phyloP scores from a whole-genome alignment of 2,113 vertebrate genomes.

The Dasyprocta punctata region DNA sequence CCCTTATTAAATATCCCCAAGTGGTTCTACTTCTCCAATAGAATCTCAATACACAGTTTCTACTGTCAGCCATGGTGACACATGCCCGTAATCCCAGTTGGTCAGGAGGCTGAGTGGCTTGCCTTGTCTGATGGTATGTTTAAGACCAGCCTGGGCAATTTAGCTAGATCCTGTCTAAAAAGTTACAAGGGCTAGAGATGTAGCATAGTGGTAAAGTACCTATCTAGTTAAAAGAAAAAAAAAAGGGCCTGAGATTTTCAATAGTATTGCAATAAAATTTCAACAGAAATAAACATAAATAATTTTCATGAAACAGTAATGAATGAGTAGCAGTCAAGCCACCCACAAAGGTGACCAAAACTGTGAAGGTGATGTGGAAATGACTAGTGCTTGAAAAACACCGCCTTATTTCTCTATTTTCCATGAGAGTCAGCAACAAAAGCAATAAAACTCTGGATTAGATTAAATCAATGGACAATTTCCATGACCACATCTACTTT shows the following conservation, averaged over 20 bases:
- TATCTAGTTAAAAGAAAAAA: neutral
- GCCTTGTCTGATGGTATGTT: neutral
- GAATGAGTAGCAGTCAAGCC: neutral
- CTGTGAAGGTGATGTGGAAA: neutral
- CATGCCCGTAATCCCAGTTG: neutral
- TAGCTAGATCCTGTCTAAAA: neutral
- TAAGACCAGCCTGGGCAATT: neutral
- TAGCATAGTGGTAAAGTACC: neutral
- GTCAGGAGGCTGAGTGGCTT: neutral
- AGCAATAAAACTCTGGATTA: neutral
- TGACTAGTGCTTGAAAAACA: neutral
- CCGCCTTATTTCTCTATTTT: neutral
- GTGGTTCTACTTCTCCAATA: neutral
- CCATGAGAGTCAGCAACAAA: neutral
- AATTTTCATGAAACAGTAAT: neutral
- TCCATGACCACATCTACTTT: neutral
- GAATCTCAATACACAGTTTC: neutral
- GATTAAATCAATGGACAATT: too few species aligned
- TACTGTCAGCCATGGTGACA: neutral
- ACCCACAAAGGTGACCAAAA: neutral
- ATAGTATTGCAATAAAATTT: neutral
- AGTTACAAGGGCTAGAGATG: neutral
- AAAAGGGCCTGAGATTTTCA: neutral
- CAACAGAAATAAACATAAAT: neutral
- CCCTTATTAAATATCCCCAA: neutral